phyloP scores from a whole-genome alignment of 2,113 vertebrate genomes.

The Passer domesticus region DNA sequence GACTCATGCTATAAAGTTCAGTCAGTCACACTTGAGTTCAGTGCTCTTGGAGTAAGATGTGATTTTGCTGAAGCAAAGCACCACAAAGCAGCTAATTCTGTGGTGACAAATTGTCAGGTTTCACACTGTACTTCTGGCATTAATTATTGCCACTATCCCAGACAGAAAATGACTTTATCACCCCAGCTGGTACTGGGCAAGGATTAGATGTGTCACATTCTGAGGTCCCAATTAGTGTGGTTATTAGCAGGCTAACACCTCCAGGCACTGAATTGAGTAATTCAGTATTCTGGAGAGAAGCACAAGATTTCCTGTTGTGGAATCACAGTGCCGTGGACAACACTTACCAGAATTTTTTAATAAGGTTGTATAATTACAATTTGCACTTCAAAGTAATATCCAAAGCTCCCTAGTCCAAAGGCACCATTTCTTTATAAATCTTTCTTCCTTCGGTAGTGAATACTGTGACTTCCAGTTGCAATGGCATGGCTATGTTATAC shows the following conservation, averaged over 20 bases:
- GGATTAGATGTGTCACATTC: not conserved
- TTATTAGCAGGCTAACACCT: not conserved
- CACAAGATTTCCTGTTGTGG: not conserved
- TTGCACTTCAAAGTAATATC: not conserved
- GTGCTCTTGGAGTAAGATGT: not conserved
- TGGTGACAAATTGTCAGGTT: not conserved
- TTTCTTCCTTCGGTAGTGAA: fast-evolving
- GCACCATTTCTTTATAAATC: not conserved
- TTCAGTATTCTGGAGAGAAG: not conserved
- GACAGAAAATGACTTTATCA: not conserved
- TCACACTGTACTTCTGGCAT: not conserved
- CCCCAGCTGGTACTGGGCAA: not conserved
- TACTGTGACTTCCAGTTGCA: not conserved
- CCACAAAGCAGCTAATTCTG: not conserved
- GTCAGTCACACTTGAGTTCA: not conserved
- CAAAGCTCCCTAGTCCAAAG: not conserved
- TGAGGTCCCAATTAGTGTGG: not conserved
- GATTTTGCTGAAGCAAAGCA: not conserved
- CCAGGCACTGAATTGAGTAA: not conserved
- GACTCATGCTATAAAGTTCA: not conserved
- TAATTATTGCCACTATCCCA: not conserved
- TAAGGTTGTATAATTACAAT: not conserved
- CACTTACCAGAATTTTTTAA: not conserved
- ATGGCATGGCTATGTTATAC: not conserved
- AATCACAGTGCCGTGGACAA: not conserved